Base-by-base conservation (phyloP, 2,797 vertebrate species). In the Coreius guichenoti region DNA sequence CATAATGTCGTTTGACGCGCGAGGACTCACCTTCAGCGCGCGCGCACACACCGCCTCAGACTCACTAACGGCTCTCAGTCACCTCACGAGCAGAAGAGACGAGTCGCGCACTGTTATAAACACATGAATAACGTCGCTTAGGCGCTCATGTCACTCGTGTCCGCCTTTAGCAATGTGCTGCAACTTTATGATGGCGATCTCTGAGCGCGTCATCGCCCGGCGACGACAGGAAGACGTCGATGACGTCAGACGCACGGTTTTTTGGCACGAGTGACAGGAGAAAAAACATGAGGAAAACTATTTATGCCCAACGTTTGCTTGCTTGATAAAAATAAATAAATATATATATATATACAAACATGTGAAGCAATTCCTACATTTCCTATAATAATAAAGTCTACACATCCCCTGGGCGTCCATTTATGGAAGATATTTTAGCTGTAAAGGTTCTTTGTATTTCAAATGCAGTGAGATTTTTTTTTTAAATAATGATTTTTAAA, bases 121-220 rank as follows among this genome's bases (percentile, higher is more conserved):
- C 51, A 5, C 68, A 36, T 75, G 29, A 63, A 75, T 5, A 51
- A 0, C 1, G 16, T 8, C 19, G 56, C 39, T 19, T 26, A 26
- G 13, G 16, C 47, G 69, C 69, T 83, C 69, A 75, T 63, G 39
- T n/a, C 54, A 63, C 81, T 47, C 81, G 80, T 72, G 82, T 69
- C 82, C 54, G 43, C 36, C 73, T 84, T 58, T 31, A 79, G 65
- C 65, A 84, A 84, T 84, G 83, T 84, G 83, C 75, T 70, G 75
- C 75, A 79, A 78, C 83, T 79, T 70, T 84, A 69, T 58, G 65
- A 79, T 72, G 83, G 75, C 83, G 75, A 84, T 29, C 67, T 6
- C 63, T 79, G 11, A 79, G 61, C 13, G 23, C 83, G 75, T 84
- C 83, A 84, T 70, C 56, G 79, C 39, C 9, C n/a, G 1, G 65